Conservation (phyloP, 2,888 invertebrate species). For the Ptychoptera contaminata region DNA sequence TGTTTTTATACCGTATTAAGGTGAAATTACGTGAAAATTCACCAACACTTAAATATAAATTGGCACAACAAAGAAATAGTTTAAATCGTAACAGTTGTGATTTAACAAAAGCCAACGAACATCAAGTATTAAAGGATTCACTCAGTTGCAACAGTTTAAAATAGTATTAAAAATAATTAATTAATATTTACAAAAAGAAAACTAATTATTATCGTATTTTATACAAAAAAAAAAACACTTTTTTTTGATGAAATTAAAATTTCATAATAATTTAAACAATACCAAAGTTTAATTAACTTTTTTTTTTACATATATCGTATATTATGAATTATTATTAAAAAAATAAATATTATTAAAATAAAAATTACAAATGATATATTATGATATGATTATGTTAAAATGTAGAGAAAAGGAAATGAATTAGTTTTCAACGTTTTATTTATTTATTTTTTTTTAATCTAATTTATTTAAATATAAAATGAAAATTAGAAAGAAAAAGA, state of each 20-base stretch:
- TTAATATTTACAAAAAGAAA: too few relatives aligned
- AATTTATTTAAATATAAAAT: background rate
- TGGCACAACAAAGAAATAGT: background rate
- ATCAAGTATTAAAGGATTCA: constrained; percentile 4
- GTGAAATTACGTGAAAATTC: background rate
- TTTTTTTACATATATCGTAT: too few relatives aligned
- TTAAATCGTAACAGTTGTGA: constrained; percentile 6
- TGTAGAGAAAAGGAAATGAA: background rate
- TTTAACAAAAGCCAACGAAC: constrained; percentile 2
- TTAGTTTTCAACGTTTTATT: background rate
- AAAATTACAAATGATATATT: constrained; percentile 1
- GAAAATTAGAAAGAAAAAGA: background rate
- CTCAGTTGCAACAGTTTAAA: constrained; percentile 3
- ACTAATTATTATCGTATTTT: too few relatives aligned
- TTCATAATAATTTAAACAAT: background rate
- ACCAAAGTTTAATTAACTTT: background rate
- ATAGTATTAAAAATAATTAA: background rate
- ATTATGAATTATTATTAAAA: constrained; percentile 1
- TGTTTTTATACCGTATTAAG: background rate
- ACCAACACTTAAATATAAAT: constrained; percentile 5
- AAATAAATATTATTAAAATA: background rate
- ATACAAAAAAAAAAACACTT: too few relatives aligned
- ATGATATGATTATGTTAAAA: background rate
- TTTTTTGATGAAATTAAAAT: background rate
- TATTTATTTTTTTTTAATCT: too few relatives aligned